phyloP scores from a whole-genome alignment of 2,113 vertebrate species.

The Lathamus discolor region DNA sequence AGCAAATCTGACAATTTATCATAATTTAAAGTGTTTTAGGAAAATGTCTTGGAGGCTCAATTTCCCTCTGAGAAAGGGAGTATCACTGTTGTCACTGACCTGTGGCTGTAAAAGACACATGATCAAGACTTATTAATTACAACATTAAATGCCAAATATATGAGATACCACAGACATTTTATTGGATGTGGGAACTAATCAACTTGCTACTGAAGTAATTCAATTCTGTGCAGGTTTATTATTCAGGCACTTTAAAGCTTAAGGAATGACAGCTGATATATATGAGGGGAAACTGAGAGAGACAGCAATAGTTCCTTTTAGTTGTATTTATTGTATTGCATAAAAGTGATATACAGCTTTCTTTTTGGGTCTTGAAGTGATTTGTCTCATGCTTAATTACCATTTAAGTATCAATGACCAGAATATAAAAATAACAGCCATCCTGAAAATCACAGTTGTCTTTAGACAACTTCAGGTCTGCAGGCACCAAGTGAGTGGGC shows the following conservation, averaged over 20 bases:
- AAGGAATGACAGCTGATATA: constrained; percentile 57
- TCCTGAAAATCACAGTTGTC: background rate
- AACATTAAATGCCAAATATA: constrained; percentile 58
- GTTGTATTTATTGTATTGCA: constrained; percentile 55
- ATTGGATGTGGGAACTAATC: constrained; percentile 59
- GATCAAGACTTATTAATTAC: constrained; percentile 65
- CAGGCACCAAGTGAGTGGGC: rapidly evolving
- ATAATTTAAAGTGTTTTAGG: constrained; percentile 60
- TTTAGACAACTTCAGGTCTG: background rate
- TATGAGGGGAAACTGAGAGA: constrained; percentile 47
- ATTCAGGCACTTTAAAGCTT: constrained; percentile 54
- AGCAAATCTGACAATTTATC: constrained; percentile 59
- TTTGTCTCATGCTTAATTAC: constrained; percentile 37
- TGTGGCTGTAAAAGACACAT: constrained; percentile 32
- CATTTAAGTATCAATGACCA: background rate
- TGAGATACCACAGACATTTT: constrained; percentile 45
- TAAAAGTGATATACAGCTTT: constrained; percentile 54
- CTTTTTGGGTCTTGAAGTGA: constrained; percentile 29
- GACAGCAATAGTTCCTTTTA: constrained; percentile 52
- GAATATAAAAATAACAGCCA: background rate
- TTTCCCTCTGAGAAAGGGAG: constrained; percentile 63
- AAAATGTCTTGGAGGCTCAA: constrained; percentile 59
- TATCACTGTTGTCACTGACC: constrained; percentile 58
- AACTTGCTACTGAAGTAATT: constrained; percentile 54
- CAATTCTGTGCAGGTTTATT: constrained; percentile 61